Percentiles rank a stretch among this genome's conserved stretches.
phyloP scores from a whole-genome alignment of 2,797 vertebrate species.

The Acrossocheilus wenchowensis region DNA sequence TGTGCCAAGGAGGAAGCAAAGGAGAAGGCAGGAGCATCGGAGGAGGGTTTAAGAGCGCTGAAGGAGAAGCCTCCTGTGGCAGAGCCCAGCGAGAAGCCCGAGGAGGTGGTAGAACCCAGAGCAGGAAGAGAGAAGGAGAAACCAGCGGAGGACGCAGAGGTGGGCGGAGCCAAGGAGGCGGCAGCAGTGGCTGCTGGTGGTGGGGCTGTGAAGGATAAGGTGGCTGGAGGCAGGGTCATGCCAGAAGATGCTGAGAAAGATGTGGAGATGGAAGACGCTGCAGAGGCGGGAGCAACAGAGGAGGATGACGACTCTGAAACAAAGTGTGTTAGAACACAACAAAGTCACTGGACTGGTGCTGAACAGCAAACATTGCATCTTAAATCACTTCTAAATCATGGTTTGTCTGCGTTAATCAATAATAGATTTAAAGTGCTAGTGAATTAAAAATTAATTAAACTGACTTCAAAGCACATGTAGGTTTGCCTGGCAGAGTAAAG shows the following conservation, averaged over 20 bases:
- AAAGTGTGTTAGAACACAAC: neutral
- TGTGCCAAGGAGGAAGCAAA: conserved; percentile 58
- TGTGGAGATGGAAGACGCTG: conserved; percentile 53
- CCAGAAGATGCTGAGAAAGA: conserved; percentile 62
- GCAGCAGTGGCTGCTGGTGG: neutral
- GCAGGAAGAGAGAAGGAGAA: conserved; percentile 72
- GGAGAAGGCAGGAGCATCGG: conserved; percentile 71
- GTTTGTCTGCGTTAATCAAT: neutral
- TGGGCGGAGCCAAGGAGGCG: conserved; percentile 30
- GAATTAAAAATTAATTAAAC: neutral
- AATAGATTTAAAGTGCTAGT: neutral
- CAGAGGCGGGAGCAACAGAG: neutral
- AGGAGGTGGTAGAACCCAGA: conserved; percentile 61
- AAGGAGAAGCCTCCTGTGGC: conserved; percentile 67
- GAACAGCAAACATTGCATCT: neutral
- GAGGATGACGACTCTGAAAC: conserved; percentile 29
- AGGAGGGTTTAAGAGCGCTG: conserved; percentile 67
- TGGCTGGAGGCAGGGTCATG: neutral
- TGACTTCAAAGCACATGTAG: neutral
- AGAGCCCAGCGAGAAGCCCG: conserved; percentile 53
- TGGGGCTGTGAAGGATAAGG: conserved; percentile 1
- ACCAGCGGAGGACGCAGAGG: conserved; percentile 66
- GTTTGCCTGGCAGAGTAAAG: neutral
- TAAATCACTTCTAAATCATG: neutral
- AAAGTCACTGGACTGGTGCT: conserved; percentile 4